Evolutionary conservation across 2,888 invertebrate genomes (phyloP).

Genomic region (Sceliomorpha sp.): DNA sequence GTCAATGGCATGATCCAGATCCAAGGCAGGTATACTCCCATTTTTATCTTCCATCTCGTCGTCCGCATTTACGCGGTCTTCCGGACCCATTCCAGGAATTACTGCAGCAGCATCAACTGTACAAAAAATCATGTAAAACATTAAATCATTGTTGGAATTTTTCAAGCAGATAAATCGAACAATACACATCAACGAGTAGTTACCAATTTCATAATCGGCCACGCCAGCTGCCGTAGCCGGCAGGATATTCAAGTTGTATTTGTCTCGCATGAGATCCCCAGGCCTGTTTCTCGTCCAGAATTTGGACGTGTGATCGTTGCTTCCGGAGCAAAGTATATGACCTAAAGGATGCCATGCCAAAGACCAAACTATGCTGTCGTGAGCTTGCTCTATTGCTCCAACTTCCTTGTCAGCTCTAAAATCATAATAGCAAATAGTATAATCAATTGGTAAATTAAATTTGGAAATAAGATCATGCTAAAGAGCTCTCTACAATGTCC

Average conservation of each 20-base stretch:
- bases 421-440: no score
- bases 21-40: slow-evolving; percentile 90
- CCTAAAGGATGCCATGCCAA: slow-evolving; percentile 99
- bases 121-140: no score
- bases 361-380: slow-evolving; percentile 99
- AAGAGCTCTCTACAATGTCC: neutral
- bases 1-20: slow-evolving; percentile 88
- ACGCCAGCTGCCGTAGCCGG: slow-evolving; percentile 89
- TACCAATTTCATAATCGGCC: slow-evolving; percentile 87
- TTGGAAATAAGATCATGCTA: no score
- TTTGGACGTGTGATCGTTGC: slow-evolving; percentile 99
- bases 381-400: slow-evolving; percentile 98
- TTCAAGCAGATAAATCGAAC: no score
- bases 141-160: no score
- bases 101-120: no score
- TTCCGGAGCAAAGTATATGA: slow-evolving; percentile 98
- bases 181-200: slow-evolving; percentile 17
- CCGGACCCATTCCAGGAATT: slow-evolving; percentile 99
- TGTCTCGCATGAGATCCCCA: slow-evolving; percentile 98
- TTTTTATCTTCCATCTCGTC: slow-evolving; percentile 75
- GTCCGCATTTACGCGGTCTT: slow-evolving; percentile 90
- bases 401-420: slow-evolving; percentile 97
- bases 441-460: no score
- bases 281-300: slow-evolving; percentile 99
- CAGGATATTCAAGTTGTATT: slow-evolving; percentile 96